phyloP scores from a whole-genome alignment of 2,113 vertebrate species.

The Melanostigma gelatinosum region DNA sequence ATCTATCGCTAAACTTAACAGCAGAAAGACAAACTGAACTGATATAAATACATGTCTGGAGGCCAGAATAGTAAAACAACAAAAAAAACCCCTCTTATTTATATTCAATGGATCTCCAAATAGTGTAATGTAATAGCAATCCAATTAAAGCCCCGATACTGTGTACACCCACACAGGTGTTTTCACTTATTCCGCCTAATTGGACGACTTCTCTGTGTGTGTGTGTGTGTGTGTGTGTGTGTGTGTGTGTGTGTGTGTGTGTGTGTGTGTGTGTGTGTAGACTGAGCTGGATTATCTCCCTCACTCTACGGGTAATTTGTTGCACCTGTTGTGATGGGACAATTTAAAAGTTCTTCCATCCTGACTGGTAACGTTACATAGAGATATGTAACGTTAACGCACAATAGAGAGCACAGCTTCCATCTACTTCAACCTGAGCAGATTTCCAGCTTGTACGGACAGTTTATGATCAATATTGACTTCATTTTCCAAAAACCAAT shows the following conservation, averaged over 20 bases:
- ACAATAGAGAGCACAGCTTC: too few species aligned
- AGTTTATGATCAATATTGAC: too few species aligned
- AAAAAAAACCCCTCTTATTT: not conserved
- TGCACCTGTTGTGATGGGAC: conserved; percentile 32
- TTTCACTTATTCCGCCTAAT: not conserved
- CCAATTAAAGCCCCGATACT: not conserved
- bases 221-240: too few species aligned
- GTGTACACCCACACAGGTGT: not conserved
- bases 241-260: too few species aligned
- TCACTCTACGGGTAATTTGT: not conserved
- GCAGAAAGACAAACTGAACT: not conserved
- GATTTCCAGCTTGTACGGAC: too few species aligned
- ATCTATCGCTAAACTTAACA: not conserved
- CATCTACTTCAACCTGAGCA: too few species aligned
- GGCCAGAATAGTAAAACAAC: too few species aligned
- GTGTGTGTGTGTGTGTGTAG: too few species aligned
- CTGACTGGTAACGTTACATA: not conserved
- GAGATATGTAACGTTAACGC: too few species aligned
- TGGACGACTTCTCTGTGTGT: not conserved
- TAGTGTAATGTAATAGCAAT: not conserved
- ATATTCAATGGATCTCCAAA: not conserved
- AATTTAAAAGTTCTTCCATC: not conserved
- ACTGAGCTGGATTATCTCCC: not conserved
- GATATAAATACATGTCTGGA: not conserved
- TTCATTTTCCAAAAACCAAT: too few species aligned